These are phyloP conservation scores for Channa maculata DNA, from an alignment of 2,113 vertebrate genomes.

Conservation along the genomic window DNA sequence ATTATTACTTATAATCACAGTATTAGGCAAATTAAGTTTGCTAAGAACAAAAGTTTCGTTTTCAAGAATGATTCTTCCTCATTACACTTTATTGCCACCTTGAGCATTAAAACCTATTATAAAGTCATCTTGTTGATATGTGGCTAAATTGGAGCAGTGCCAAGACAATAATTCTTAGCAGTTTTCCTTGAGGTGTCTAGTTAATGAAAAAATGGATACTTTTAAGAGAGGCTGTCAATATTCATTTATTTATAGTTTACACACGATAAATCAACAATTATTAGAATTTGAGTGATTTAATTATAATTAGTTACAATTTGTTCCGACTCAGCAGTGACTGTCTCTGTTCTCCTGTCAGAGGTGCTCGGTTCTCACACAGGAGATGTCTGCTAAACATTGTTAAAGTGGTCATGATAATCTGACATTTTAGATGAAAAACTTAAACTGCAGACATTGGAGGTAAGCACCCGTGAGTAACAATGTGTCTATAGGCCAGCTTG, in stretches of 20 bases:
- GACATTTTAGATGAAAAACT: no score
- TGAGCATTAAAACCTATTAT: constrained; percentile 59
- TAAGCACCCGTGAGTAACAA: no score
- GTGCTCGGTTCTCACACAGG: neutral
- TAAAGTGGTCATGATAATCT: neutral
- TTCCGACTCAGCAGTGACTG: neutral
- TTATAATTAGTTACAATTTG: no score
- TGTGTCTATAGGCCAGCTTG: no score
- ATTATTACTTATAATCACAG: no score
- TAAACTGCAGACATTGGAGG: no score
- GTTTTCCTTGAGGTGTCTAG: constrained; percentile 51
- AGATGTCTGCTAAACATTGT: neutral
- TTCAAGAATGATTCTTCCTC: constrained; percentile 43
- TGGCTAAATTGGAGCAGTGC: constrained; percentile 38
- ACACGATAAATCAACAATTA: no score
- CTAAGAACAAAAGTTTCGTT: constrained; percentile 19
- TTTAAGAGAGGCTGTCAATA: neutral
- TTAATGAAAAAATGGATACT: constrained; percentile 32
- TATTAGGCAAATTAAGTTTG: no score
- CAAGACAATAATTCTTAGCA: constrained; percentile 57
- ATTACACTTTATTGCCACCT: constrained; percentile 59
- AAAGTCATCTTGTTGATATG: constrained; percentile 52
- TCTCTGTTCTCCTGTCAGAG: neutral
- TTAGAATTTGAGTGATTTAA: neutral
- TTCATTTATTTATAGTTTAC: constrained; percentile 26